Base-by-base conservation (phyloP, 2,888 invertebrate genomes). In the Drosophila anomalata region DNA sequence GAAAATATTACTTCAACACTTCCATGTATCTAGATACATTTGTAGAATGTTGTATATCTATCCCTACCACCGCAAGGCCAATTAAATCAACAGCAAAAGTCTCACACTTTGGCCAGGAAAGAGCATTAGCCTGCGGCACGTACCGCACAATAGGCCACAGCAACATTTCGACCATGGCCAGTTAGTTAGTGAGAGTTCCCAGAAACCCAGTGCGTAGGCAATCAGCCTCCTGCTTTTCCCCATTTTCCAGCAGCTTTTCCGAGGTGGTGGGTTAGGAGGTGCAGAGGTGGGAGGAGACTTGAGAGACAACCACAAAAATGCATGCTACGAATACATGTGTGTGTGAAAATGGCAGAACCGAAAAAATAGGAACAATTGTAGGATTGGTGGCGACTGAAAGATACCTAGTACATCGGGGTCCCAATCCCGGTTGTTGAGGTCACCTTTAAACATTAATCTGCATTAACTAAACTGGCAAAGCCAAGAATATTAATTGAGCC, bases 121-220 rank as follows among this genome's bases (percentile, higher is more conserved):
- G 41, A 48, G 54, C 72, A 73, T 73, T 71, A 79, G 78, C 66
- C 78, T 61, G 67, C 56, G 65, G 76, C 81, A 81, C 86, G 80
- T 86, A 79, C 69, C 68, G 29, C 29, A 68, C 59, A 68, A 54
- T 58, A 51, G 68, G 66, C 66, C 69, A 46, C 73, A 73, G 20
- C 51, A 72, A 50, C 66, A 62, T 71, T 75, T 75, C 68, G 52
- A 54, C 33, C 63, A 73, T 52, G 53, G 54, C 33, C 50, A 54
- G 48, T 51, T 56, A 68, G 57, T 55, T 69, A 46, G 66, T 54
- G 36, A 41, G 42, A 8, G 31, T 67, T 47, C 41, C 66, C 59
- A 14, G 26, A 46, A 48, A 20, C 42, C 26, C 52, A 50, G 61
- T 83, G 78, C 84, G 78, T 78, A 76, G 75, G 75, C 70, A 67